phyloP scores from a whole-genome alignment of 2,797 vertebrate species.

The Peromyscus aztecus region DNA sequence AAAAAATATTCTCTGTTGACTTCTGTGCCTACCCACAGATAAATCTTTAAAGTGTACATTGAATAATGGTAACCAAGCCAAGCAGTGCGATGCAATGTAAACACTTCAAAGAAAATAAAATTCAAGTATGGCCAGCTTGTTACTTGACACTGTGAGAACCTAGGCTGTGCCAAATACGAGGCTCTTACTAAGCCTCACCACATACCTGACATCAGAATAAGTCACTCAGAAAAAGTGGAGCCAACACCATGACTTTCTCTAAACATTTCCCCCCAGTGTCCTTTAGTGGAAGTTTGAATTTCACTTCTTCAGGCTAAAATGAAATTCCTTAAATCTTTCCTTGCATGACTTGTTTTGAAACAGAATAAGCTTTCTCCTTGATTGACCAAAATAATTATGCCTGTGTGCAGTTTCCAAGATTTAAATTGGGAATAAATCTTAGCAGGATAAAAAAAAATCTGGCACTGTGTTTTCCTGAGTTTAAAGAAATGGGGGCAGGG shows the following conservation, averaged over 20 bases:
- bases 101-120: slow-evolving; percentile 73
- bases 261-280: slow-evolving; percentile 77
- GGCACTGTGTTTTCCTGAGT: slow-evolving; percentile 42
- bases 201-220: slow-evolving; percentile 80
- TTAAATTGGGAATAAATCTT: slow-evolving; percentile 79
- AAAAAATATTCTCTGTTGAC: slow-evolving; percentile 63
- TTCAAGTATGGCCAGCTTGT: slow-evolving; percentile 30
- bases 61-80: slow-evolving; percentile 62
- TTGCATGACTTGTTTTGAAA: slow-evolving; percentile 85
- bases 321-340: slow-evolving; percentile 84
- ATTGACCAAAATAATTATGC: slow-evolving; percentile 82
- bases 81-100: slow-evolving; percentile 63
- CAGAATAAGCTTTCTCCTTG: slow-evolving; percentile 79
- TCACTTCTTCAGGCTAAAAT: slow-evolving; percentile 84
- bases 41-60: slow-evolving; percentile 68
- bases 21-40: slow-evolving; percentile 75
- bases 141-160: slow-evolving; percentile 74
- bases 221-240: slow-evolving; percentile 70
- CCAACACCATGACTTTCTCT: slow-evolving; percentile 76
- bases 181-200: slow-evolving; percentile 55
- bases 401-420: slow-evolving; percentile 78
- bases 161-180: slow-evolving; percentile 57
- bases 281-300: slow-evolving; percentile 83
- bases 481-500: neutral
- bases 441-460: slow-evolving; percentile 62